Conservation (phyloP, 2,113 vertebrate genomes). For the Poeciliopsis occidentalis region DNA sequence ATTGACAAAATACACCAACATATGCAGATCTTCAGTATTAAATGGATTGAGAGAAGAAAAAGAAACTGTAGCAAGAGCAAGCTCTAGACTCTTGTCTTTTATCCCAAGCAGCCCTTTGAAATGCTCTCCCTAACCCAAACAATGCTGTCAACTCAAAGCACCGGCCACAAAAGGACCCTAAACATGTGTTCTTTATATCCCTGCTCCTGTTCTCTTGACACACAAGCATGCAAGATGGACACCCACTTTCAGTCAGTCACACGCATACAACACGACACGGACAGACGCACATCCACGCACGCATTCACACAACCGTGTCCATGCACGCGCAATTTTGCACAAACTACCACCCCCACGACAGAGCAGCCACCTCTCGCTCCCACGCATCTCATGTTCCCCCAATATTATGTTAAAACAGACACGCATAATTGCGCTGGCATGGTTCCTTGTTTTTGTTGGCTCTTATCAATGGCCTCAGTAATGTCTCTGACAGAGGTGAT, state of each 20-base stretch:
- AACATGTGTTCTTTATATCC: constrained; percentile 75
- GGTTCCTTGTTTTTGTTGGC: constrained; percentile 71
- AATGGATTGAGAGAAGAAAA: constrained; percentile 36
- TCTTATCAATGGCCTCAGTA: constrained; percentile 48
- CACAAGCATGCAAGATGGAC: constrained; percentile 50
- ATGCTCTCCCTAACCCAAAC: constrained; percentile 68
- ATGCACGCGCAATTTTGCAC: neutral
- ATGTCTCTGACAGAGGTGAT: constrained; percentile 50
- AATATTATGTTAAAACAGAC: constrained; percentile 67
- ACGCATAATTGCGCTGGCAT: constrained; percentile 60
- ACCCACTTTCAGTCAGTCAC: constrained; percentile 39
- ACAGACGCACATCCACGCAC: constrained; percentile 2
- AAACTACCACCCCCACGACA: constrained; percentile 51
- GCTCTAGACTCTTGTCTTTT: constrained; percentile 50
- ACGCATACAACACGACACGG: constrained; percentile 1
- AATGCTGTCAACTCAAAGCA: constrained; percentile 61
- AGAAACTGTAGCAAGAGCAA: constrained; percentile 42
- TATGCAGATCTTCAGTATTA: neutral
- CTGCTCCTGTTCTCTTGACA: constrained; percentile 63
- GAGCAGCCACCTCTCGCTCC: constrained; percentile 61
- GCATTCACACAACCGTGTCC: constrained; percentile 15
- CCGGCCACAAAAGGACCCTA: constrained; percentile 54
- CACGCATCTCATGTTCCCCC: constrained; percentile 76
- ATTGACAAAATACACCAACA: constrained; percentile 1
- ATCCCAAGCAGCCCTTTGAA: constrained; percentile 67